These are phyloP conservation scores for Rynchops niger DNA, from an alignment of 2,113 vertebrate genomes.

Conservation along the genomic window DNA sequence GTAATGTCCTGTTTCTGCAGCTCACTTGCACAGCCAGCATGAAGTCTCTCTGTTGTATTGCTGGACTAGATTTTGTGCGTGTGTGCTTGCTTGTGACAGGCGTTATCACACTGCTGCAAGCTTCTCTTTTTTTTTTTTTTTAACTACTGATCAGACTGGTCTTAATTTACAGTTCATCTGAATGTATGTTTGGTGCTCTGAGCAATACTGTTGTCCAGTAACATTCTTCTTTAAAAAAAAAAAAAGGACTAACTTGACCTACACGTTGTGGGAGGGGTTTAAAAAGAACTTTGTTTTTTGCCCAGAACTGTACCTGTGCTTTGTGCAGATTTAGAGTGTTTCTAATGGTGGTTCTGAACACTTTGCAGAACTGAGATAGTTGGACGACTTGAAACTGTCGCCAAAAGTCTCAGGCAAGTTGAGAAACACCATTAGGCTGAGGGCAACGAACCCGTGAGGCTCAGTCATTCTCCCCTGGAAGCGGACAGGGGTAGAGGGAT, in stretches of 20 bases:
- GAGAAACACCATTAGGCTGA: not conserved
- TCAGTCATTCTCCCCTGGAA: not conserved
- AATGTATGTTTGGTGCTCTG: not conserved
- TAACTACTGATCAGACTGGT: not conserved
- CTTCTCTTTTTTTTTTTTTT: not conserved
- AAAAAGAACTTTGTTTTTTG: not conserved
- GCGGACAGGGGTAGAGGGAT: not conserved
- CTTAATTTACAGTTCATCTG: not conserved
- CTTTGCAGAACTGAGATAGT: not conserved
- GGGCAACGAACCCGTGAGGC: fast-evolving
- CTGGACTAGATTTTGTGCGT: not conserved
- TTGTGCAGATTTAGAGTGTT: not conserved
- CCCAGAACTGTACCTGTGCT: not conserved
- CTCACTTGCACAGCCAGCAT: not conserved
- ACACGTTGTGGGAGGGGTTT: fast-evolving
- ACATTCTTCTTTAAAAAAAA: not conserved
- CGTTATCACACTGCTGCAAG: not conserved
- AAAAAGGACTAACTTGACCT: not conserved
- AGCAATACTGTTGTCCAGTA: not conserved
- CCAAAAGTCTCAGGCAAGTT: not conserved
- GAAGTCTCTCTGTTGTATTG: not conserved
- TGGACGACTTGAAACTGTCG: not conserved
- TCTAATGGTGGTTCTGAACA: not conserved
- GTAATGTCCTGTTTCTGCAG: not conserved
- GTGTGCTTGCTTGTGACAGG: not conserved